A percentile compares a stretch with the other conserved stretches of the same genome.
These are phyloP conservation scores for Cerceris rybyensis DNA, from an alignment of 2,888 invertebrate genomes.

Conservation along the genomic window DNA sequence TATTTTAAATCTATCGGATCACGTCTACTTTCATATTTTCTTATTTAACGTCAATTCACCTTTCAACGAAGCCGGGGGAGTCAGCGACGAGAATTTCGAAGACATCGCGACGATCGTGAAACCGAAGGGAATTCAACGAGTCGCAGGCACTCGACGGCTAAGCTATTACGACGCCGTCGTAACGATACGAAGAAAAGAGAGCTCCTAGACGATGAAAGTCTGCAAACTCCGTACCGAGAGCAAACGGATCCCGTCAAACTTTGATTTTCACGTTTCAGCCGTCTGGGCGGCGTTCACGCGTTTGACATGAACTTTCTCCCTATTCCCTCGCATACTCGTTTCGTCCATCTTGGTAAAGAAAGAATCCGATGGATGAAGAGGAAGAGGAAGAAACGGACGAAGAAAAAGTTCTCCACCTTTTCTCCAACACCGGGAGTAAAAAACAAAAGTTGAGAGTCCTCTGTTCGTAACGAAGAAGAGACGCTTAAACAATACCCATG, in stretches of 20 bases:
- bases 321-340: conserved; percentile 42
- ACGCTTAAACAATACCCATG: conserved; percentile 69
- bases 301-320: conserved; percentile 58
- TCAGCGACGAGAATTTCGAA: too few species aligned
- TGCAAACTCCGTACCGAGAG: conserved; percentile 55
- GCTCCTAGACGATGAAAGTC: conserved; percentile 40
- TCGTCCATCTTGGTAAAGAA: conserved; percentile 25
- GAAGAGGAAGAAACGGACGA: conserved; percentile 27
- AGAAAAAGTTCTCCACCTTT: conserved; percentile 53
- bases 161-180: conserved; percentile 31
- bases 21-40: too few species aligned
- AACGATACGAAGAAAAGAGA: conserved; percentile 32
- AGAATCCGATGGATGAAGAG: conserved; percentile 17
- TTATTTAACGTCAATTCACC: too few species aligned
- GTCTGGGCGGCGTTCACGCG: conserved; percentile 41
- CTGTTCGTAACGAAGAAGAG: conserved; percentile 64
- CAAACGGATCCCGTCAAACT: conserved; percentile 68
- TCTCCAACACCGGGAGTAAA: conserved; percentile 7
- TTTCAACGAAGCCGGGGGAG: too few species aligned
- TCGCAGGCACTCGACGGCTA: conserved; percentile 9
- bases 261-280: conserved; percentile 62
- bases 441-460: conserved; percentile 71
- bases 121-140: conserved; percentile 10
- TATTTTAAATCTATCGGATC: too few species aligned
- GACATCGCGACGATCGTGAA: too few species aligned